Conservation (phyloP, 2,113 vertebrate species). For the Crotalus viridis region DNA sequence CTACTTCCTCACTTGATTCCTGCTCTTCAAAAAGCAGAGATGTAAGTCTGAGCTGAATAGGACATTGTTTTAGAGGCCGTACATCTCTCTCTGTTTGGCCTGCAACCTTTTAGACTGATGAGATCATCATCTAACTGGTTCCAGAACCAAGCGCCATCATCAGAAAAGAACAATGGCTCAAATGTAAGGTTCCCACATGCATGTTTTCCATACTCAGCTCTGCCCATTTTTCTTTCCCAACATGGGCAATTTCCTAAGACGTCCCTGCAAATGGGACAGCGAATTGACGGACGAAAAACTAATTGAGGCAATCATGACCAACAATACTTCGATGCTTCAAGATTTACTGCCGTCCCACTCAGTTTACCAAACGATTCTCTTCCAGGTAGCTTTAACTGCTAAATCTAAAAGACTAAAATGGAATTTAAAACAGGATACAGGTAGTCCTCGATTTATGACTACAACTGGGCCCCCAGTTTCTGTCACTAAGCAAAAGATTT, state of each 20-base stretch:
- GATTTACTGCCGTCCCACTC: slow-evolving; percentile 44
- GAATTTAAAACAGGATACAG: neutral
- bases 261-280: neutral
- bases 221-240: neutral
- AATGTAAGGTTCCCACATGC: neutral
- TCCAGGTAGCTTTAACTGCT: slow-evolving; percentile 45
- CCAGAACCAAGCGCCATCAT: slow-evolving; percentile 43
- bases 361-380: slow-evolving; percentile 49
- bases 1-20: neutral
- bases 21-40: neutral
- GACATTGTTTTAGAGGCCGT: neutral
- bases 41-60: neutral
- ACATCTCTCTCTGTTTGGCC: neutral
- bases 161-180: slow-evolving; percentile 12
- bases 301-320: slow-evolving; percentile 48
- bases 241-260: slow-evolving; percentile 50
- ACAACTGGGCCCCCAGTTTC: neutral
- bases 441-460: neutral
- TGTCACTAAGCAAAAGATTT: neutral
- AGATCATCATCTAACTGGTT: slow-evolving; percentile 30
- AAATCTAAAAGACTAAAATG: neutral
- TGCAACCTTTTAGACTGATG: neutral
- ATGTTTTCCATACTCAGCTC: neutral
- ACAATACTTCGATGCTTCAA: slow-evolving; percentile 23
- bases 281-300: neutral